Conservation (phyloP, 2,888 invertebrate genomes). For the Pteria penguin region DNA sequence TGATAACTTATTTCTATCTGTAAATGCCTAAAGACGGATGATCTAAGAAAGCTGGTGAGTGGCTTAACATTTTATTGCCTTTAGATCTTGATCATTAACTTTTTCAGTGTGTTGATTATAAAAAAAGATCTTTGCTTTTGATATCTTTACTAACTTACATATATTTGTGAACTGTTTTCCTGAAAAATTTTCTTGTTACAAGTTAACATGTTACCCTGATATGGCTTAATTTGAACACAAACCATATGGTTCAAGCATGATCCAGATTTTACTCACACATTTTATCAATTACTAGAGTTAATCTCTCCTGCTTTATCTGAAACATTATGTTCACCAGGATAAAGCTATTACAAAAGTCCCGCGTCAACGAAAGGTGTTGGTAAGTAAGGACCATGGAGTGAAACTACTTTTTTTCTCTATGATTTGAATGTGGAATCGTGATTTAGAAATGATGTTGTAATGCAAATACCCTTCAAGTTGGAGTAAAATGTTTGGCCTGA, state of each 20-base stretch:
- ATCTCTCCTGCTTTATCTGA: too few relatives aligned
- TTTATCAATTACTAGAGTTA: too few relatives aligned
- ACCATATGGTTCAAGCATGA: too few relatives aligned
- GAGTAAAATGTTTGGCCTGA: too few relatives aligned
- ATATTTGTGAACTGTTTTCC: background rate
- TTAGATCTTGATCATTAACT: constrained; percentile 14
- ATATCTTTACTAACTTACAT: background rate
- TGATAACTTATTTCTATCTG: constrained; percentile 23
- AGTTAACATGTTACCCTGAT: too few relatives aligned
- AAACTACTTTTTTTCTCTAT: too few relatives aligned
- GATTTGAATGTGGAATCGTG: too few relatives aligned
- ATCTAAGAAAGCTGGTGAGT: constrained; percentile 38
- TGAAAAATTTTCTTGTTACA: background rate
- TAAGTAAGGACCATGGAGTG: background rate
- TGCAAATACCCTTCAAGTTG: too few relatives aligned
- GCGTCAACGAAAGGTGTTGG: background rate
- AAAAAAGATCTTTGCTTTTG: background rate
- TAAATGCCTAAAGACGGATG: constrained; percentile 40
- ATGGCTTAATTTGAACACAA: too few relatives aligned
- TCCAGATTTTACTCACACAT: too few relatives aligned
- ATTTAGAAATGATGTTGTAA: too few relatives aligned
- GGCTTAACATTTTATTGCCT: constrained; percentile 5
- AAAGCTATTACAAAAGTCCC: background rate
- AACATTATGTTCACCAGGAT: background rate
- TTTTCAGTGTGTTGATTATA: background rate